Base-by-base conservation (phyloP, 2,888 invertebrate genomes). In the Leptinotarsa tumamoca region DNA sequence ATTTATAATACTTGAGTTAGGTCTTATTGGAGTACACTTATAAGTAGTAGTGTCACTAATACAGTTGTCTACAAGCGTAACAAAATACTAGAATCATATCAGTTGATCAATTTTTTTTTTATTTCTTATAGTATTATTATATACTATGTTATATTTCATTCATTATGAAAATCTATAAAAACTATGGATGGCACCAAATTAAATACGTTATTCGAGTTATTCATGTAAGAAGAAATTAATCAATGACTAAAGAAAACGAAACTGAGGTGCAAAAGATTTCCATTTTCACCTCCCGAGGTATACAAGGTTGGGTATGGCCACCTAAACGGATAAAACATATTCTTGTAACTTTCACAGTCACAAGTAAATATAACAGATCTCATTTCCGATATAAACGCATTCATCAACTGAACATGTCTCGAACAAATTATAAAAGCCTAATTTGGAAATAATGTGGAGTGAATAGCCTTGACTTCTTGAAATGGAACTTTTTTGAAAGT, bases 221-320 rank as follows among this genome's bases (percentile, higher is more conserved):
- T 58, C 15, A 5, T 54, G n/a, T 18, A 4, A 18, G 18, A 43
- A 0, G 0, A 3, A 58, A 58, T 58, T 0, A 58, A 58, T 15
- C 14, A 21, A 14, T 21, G 21, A 21, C 18, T 21, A 7, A 51
- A 50, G 66, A 51, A 71, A 71, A 63, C 63, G 51, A 71, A 50
- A 63, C 51, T 21, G 15, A 71, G 18, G 51, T 71, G 51, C n/a
- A 49, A 61, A 58, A 51, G 52, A 33, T 56, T 67, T 72, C 51
- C 18, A 67, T 74, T 71, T 74, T 74, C 74, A 71, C 70, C 71
- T 74, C 70, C 50, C 70, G 49, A 54, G 67, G 70, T 71, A 43
- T 67, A 74, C 56, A 63, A 10, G 14, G 5, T 63, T 43, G 43
- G 43, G 43, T 43, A 43, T 43, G 43, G 0, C 43, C 43, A 43